Evolutionary conservation across 2,797 vertebrate species (phyloP).

Genomic region (Pipistrellus kuhlii): DNA sequence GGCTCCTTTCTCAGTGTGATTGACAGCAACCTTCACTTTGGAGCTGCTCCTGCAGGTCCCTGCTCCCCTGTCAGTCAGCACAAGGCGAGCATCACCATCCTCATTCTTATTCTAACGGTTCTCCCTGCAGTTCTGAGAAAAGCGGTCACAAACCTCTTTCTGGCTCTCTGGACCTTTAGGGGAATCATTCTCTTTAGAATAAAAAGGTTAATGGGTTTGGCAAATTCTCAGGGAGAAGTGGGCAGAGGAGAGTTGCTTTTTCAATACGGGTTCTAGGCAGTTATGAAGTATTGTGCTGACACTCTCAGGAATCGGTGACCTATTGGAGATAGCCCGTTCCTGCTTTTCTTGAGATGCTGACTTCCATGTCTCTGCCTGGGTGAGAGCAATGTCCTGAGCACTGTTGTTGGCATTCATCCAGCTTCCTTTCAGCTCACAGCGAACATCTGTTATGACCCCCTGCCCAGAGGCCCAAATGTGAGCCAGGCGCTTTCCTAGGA

Average conservation of each 20-base stretch:
- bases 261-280: neutral
- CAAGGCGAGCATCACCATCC: neutral
- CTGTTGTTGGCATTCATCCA: conserved; percentile 67
- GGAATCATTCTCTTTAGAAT: conserved; percentile 36
- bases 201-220: neutral
- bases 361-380: conserved; percentile 32
- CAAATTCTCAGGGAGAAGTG: neutral
- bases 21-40: conserved; percentile 21
- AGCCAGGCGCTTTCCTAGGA: conserved; percentile 10
- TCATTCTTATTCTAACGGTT: neutral
- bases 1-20: conserved; percentile 9
- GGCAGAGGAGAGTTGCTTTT: neutral
- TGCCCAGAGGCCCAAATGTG: neutral
- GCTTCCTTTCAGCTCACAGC: conserved; percentile 66
- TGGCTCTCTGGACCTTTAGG: neutral
- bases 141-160: neutral
- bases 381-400: neutral
- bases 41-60: accelerated
- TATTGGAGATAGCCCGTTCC: neutral
- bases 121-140: neutral
- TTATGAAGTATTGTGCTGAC: conserved; percentile 30
- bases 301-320: conserved; percentile 45
- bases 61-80: neutral
- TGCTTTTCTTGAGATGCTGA: conserved; percentile 60
- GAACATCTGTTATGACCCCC: conserved; percentile 71